These are phyloP conservation scores for Halichoerus grypus DNA, from an alignment of 2,113 vertebrate species.

Conservation along the genomic window DNA sequence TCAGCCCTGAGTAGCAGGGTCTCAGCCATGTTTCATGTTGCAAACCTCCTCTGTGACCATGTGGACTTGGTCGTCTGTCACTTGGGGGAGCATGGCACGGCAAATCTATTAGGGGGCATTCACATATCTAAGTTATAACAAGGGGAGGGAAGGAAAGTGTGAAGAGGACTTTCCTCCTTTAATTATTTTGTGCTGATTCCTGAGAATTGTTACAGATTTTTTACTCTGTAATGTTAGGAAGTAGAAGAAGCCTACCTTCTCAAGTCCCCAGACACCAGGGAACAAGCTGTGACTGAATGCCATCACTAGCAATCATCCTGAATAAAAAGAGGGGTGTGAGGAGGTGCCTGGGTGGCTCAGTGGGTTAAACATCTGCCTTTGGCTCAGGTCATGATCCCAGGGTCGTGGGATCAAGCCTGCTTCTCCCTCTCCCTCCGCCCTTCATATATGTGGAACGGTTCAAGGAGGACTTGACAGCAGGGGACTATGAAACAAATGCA, in stretches of 20 bases:
- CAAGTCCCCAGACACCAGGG: neutral
- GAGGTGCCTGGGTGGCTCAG: no score
- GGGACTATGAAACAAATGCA: neutral
- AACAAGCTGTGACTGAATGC: neutral
- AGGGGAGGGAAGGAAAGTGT: neutral
- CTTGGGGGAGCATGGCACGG: neutral
- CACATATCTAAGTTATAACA: conserved; percentile 9
- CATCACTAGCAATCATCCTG: neutral
- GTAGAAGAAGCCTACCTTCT: neutral
- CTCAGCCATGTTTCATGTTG: neutral
- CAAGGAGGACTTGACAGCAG: neutral
- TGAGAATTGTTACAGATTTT: neutral
- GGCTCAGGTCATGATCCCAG: no score
- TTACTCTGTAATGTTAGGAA: neutral
- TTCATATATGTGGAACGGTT: neutral
- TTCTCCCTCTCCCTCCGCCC: neutral
- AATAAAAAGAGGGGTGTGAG: neutral
- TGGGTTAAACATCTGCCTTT: no score
- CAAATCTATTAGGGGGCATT: conserved; percentile 14
- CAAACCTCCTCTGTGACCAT: neutral
- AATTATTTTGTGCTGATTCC: neutral
- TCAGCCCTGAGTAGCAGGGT: neutral
- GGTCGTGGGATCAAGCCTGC: no score
- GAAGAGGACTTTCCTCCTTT: neutral
- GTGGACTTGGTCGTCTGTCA: conserved; percentile 20